phyloP scores from a whole-genome alignment of 2,888 invertebrate genomes.

The Drosophila planitibia region DNA sequence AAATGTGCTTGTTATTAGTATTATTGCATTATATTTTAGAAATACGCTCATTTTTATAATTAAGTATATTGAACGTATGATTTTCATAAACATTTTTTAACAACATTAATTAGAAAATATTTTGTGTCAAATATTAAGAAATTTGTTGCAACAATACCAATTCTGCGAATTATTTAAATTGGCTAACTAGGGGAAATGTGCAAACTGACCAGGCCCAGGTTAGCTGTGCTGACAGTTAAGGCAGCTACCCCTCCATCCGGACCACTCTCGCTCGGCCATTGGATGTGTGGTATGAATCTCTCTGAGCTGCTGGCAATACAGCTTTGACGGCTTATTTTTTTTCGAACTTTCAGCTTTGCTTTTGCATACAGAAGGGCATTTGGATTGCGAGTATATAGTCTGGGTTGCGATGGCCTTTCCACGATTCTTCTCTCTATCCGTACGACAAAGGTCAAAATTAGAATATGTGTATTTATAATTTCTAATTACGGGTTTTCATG shows the following conservation, averaged over 20 bases:
- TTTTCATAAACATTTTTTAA: no score
- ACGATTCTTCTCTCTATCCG: background rate
- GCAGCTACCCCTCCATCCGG: background rate
- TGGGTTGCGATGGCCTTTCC: background rate
- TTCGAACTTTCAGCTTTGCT: background rate
- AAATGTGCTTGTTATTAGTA: background rate
- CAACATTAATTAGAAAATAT: background rate
- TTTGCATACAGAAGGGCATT: background rate
- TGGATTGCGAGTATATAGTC: background rate
- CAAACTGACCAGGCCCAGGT: slow-evolving; percentile 15
- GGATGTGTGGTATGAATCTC: slow-evolving; percentile 8
- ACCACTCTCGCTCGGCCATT: background rate
- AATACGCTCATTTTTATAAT: background rate
- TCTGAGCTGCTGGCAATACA: slow-evolving; percentile 35
- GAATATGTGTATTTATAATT: slow-evolving; percentile 24
- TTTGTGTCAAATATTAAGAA: background rate
- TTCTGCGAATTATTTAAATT: no score
- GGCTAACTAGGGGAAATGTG: slow-evolving; percentile 1
- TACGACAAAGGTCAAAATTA: slow-evolving; percentile 11
- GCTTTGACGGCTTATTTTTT: slow-evolving; percentile 16
- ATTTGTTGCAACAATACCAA: slow-evolving; percentile 2
- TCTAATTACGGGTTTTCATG: slow-evolving; percentile 21
- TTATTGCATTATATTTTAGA: background rate
- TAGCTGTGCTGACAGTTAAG: slow-evolving; percentile 34
- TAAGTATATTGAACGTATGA: background rate